Base-by-base conservation (phyloP, 1,140 invertebrate genomes). In the Heliconius hermathena region DNA sequence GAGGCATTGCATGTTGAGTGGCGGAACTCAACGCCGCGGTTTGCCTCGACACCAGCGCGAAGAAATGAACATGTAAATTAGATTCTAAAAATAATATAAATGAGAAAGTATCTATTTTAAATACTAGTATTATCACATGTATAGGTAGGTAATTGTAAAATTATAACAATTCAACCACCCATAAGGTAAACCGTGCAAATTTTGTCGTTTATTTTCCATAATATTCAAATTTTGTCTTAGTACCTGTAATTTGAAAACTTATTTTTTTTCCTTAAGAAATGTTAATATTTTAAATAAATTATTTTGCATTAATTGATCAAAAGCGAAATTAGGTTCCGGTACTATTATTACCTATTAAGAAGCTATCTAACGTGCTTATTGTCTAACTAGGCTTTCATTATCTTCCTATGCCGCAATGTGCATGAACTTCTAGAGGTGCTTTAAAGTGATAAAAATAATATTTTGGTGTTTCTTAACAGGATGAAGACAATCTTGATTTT, bases 401-500 rank as follows among this genome's bases (percentile, higher is more conserved):
- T 22, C 2, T 57, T n/a, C 16, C 18, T 18, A 52, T 16, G 6
- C 18, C 18, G 52, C 52, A 54, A 54, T 54, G 16, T n/a, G 18
- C 0, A 36, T 36, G 33, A 36, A 36, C 33, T 36, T 36, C 33
- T 36, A 6, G 20, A 18, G 20, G 1, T 60, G 6, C 9, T 22
- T 60, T 8, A 22, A n/a, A 20, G 9, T 73, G 54, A 11, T 36
- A 66, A 73, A 60, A 8, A 22, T 26, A 60, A 60, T 60, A 22
- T 60, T 60, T 74, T 81, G 73, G 49, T 80, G 83, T 74, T 83
- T 79, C 82, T 82, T 78, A 80, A 66, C 82, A 90, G 86, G 36
- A 93, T 93, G 92, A 92, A 90, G 82, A 83, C 85, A 1, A 38
- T 91, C 16, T 29, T 91, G 20, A 78, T 88, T 18, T 76, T 93